Conservation (phyloP, 2,797 vertebrate species). For the Mormyrus hasselquistii region DNA sequence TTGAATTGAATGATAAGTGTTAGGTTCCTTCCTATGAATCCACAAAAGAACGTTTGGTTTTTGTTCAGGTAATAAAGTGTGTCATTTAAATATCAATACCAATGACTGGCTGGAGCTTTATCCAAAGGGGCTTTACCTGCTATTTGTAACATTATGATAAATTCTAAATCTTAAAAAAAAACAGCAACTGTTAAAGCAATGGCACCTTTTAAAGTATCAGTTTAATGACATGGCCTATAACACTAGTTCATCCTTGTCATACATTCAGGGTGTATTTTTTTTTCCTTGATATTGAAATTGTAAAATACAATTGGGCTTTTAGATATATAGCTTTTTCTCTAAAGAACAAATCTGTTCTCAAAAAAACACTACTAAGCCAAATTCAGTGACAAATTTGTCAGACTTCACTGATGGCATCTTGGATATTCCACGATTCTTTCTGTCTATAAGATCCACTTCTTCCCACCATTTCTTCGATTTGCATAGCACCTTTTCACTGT, state of each 20-base stretch:
- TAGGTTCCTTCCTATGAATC: not conserved
- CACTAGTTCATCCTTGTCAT: not conserved
- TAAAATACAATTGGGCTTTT: not conserved
- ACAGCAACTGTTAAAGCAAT: not conserved
- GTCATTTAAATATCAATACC: not conserved
- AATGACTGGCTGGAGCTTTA: not conserved
- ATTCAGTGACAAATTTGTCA: not conserved
- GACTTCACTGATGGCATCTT: not conserved
- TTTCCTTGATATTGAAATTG: not conserved
- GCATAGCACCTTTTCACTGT: not conserved
- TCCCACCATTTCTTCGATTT: not conserved
- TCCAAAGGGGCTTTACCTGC: not conserved
- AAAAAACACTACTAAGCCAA: not conserved
- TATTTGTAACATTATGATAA: not conserved
- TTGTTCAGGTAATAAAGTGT: slow-evolving; percentile 6
- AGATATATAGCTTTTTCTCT: not conserved
- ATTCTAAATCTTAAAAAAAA: not conserved
- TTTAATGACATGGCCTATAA: not conserved
- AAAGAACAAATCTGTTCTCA: not conserved
- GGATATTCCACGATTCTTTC: not conserved
- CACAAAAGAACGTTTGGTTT: slow-evolving; percentile 7
- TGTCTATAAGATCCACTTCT: not conserved
- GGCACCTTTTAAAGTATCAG: not conserved
- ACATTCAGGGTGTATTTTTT: not conserved
- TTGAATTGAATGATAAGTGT: not conserved